Evolutionary conservation across 2,888 invertebrate genomes (phyloP), one percentile per base, ranked within the genome.

Genomic region (Yponomeuta sedellus): DNA sequence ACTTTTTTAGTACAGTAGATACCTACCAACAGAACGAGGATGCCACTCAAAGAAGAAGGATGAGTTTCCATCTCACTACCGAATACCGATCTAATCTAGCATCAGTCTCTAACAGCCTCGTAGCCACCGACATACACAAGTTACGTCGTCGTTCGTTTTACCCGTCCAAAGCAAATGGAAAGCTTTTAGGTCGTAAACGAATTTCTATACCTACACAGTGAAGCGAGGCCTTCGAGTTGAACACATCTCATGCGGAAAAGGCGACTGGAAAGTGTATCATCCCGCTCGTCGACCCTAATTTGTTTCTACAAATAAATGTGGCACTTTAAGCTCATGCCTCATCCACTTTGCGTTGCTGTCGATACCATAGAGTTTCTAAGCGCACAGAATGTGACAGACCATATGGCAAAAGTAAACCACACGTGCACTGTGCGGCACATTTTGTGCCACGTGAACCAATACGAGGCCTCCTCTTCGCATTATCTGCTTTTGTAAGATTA

Each of bases 101-200:
- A 52, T 16, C 44, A 52, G 44, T 52, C 44, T 12, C 16, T 52
- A 52, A 6, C 44, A 52, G 44, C 44, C 44, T 52, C 44, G 12
- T 16, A 52, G 16, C 44, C 44, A 52, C 44, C 44, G 16, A 52
- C 44, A 52, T 52, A 52, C 25, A 25, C 61, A 61, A 61, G 12
- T 40, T 63, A 63, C 62, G 25, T 59, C 59, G 61, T 34, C 61
- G 62, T 62, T 62, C 77, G 71, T 77, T 78, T 77, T 78, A 75
- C 77, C 64, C 28, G 52, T 16, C 44, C 61, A 66, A 66, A 66
- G 76, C 76, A 83, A 86, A 86, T 86, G 81, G 82, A 85, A 86
- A 85, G 82, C 86, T 86, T 86, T 86, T 85, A 87, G 77, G 78
- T 77, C 77, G 76, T 83, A 83, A 83, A 82, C 80, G 81, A 85